Evolutionary conservation across 2,113 vertebrate genomes (phyloP).

Genomic region (Himantopus leucocephalus): DNA sequence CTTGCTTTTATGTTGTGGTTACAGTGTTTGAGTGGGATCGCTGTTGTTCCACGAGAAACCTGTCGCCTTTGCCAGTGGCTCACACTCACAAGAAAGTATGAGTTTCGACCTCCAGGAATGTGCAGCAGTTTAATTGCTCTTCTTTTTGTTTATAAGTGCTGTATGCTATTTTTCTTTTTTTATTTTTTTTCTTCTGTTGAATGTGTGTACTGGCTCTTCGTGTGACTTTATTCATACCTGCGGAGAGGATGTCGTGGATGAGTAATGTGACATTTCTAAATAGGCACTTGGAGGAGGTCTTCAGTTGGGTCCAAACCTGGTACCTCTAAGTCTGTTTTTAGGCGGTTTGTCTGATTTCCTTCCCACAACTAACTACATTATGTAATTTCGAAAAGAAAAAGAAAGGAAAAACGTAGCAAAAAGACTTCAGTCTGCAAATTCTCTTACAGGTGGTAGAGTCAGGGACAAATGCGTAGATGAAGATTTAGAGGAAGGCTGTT

Average conservation of each 20-base stretch:
- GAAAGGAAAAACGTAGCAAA: neutral
- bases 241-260: neutral
- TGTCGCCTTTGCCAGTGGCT: neutral
- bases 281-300: neutral
- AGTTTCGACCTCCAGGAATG: neutral
- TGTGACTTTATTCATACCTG: neutral
- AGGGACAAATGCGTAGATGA: neutral
- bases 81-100: neutral
- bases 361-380: neutral
- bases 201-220: neutral
- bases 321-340: neutral
- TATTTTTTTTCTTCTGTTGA: neutral
- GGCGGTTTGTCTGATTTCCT: neutral
- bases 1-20: neutral
- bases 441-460: neutral
- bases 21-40: neutral
- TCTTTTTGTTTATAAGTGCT: neutral
- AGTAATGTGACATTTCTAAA: neutral
- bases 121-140: neutral
- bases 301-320: neutral
- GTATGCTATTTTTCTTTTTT: fast-evolving
- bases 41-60: neutral
- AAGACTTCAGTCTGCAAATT: neutral
- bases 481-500: neutral
- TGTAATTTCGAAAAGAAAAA: neutral